A percentile compares a stretch with the other conserved stretches of the same genome.
Conservation (phyloP, 2,888 invertebrate genomes). For the Eupithecia exiguata region DNA sequence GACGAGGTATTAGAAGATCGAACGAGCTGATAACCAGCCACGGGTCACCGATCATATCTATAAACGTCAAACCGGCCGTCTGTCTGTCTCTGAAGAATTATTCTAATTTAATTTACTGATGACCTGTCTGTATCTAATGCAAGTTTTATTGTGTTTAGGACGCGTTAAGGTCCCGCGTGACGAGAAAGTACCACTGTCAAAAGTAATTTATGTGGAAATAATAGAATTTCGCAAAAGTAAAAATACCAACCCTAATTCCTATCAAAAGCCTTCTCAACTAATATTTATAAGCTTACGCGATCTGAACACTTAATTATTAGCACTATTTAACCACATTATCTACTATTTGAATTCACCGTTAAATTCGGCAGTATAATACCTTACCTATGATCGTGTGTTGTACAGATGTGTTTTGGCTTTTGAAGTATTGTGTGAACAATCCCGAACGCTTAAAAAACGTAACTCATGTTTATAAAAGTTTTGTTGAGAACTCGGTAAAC, state of each 20-base stretch:
- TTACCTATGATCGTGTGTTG: no score
- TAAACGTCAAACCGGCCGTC: slow-evolving; percentile 79
- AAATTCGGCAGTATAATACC: no score
- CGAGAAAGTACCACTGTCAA: slow-evolving; percentile 24
- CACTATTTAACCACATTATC: no score
- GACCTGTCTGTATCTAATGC: slow-evolving; percentile 73
- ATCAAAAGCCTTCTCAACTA: neutral
- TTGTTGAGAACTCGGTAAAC: no score
- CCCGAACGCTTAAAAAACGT: no score
- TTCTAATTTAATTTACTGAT: slow-evolving; percentile 82
- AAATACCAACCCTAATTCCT: neutral
- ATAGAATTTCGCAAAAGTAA: neutral
- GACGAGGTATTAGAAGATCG: slow-evolving; percentile 80
- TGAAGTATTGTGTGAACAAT: no score
- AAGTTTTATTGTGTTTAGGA: slow-evolving; percentile 70
- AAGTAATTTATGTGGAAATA: neutral
- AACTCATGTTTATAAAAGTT: no score
- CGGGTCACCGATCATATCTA: slow-evolving; percentile 82
- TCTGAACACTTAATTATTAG: no score
- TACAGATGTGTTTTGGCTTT: no score
- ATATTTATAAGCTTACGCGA: no score
- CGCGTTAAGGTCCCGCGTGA: slow-evolving; percentile 53
- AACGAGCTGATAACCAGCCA: slow-evolving; percentile 75
- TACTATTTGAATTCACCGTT: neutral
- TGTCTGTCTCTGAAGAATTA: slow-evolving; percentile 75